phyloP scores from a whole-genome alignment of 2,113 vertebrate genomes.

The Caracal caracal region DNA sequence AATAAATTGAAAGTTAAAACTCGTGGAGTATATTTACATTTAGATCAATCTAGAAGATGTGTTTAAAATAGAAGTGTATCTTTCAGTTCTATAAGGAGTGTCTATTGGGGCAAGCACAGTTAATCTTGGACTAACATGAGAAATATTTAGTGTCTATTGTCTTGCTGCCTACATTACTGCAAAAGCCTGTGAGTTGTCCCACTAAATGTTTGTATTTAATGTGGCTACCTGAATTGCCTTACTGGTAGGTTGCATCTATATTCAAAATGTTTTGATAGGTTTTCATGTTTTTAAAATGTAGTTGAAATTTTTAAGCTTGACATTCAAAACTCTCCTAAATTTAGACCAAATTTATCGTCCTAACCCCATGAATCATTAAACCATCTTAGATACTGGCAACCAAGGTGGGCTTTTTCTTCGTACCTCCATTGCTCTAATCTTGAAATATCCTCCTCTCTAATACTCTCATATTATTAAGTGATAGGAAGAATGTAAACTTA shows the following conservation, averaged over 20 bases:
- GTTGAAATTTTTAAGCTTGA: conserved; percentile 4
- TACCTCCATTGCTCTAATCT: background rate
- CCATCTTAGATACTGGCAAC: background rate
- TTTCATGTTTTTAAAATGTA: conserved; percentile 44
- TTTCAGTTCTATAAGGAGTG: background rate
- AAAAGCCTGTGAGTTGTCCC: conserved; percentile 17
- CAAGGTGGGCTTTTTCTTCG: background rate
- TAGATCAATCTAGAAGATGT: conserved; percentile 29
- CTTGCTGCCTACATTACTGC: conserved; percentile 17
- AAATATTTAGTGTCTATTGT: conserved; percentile 24
- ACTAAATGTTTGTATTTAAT: background rate
- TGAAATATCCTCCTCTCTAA: background rate
- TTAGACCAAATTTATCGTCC: background rate
- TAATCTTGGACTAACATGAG: conserved; percentile 12
- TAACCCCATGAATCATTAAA: background rate
- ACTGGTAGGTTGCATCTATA: background rate
- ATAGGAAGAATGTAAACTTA: background rate
- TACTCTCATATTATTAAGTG: background rate
- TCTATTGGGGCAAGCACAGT: background rate
- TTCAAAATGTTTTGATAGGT: conserved; percentile 51
- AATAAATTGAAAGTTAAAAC: conserved; percentile 54
- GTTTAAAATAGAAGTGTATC: conserved; percentile 39
- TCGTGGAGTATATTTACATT: conserved; percentile 16
- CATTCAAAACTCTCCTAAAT: conserved; percentile 45
- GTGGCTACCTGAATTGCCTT: background rate